Evolutionary conservation across 2,888 invertebrate genomes (phyloP).

Genomic region (Camponotus fellah): DNA sequence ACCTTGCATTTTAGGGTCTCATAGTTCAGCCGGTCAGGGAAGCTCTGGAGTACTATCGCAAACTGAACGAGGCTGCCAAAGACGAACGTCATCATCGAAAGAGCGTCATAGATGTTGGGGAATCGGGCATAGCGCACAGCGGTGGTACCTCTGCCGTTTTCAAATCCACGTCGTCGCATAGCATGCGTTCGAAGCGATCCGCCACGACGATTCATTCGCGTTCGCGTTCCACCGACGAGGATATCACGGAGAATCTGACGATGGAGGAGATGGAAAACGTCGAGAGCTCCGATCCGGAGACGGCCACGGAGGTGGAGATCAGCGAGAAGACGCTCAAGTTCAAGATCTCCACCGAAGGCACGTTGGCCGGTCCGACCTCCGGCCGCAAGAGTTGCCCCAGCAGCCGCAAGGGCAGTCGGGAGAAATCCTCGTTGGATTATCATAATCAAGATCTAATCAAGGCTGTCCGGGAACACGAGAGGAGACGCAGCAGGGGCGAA

Average conservation of each 20-base stretch:
- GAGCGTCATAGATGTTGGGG: conserved; percentile 86
- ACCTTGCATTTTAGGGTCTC: conserved; percentile 86
- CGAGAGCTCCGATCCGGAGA: conserved; percentile 89
- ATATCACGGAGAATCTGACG: conserved; percentile 82
- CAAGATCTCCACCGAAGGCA: conserved; percentile 91
- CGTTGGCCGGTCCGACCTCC: conserved; percentile 82
- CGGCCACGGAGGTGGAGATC: conserved; percentile 91
- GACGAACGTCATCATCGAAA: conserved; percentile 88
- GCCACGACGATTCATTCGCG: conserved; percentile 83
- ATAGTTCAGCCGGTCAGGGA: conserved; percentile 89
- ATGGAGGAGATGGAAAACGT: conserved; percentile 87
- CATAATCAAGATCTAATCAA: conserved; percentile 86
- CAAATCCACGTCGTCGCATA: conserved; percentile 85
- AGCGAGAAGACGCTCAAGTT: conserved; percentile 92
- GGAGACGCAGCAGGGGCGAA: conserved; percentile 81
- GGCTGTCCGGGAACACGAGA: conserved; percentile 86
- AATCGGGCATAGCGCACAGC: conserved; percentile 73
- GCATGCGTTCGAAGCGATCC: conserved; percentile 86
- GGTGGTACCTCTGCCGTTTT: conserved; percentile 74
- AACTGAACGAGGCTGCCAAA: conserved; percentile 89
- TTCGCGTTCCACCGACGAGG: conserved; percentile 83
- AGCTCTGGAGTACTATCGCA: conserved; percentile 89
- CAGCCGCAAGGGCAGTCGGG: conserved; percentile 90
- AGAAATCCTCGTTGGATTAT: conserved; percentile 86
- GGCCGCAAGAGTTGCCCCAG: conserved; percentile 90